phyloP scores from a whole-genome alignment of 1,140 invertebrate species.

The Battus philenor region DNA sequence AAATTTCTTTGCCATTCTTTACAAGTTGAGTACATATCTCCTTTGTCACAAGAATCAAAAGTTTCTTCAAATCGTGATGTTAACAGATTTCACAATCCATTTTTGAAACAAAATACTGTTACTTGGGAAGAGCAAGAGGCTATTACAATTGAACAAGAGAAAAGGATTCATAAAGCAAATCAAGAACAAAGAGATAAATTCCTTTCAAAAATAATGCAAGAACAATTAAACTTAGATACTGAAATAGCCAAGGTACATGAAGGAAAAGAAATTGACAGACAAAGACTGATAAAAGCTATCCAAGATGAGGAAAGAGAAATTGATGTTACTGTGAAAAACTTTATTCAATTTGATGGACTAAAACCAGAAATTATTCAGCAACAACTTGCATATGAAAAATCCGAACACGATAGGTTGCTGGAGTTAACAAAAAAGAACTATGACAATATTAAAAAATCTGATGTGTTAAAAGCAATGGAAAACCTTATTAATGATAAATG shows the following conservation, averaged over 20 bases:
- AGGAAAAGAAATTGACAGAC: constrained; percentile 78
- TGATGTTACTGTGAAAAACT: constrained; percentile 80
- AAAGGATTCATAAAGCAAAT: constrained; percentile 63
- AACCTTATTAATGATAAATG: constrained; percentile 80
- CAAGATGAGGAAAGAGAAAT: constrained; percentile 80
- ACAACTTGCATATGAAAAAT: constrained; percentile 79
- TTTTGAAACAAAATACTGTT: constrained; percentile 40
- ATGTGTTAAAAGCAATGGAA: constrained; percentile 81
- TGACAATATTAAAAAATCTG: constrained; percentile 71
- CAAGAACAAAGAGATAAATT: constrained; percentile 76
- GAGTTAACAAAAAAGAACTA: constrained; percentile 75
- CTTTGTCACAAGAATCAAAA: constrained; percentile 27
- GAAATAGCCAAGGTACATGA: constrained; percentile 82
- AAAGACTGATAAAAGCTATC: constrained; percentile 77
- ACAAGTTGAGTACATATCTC: constrained; percentile 54
- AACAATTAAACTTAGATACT: constrained; percentile 79
- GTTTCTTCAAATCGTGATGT: constrained; percentile 28
- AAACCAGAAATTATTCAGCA: constrained; percentile 78
- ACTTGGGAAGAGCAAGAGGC: constrained; percentile 72
- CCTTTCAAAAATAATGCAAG: constrained; percentile 77
- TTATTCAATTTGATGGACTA: constrained; percentile 77
- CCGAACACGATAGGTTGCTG: constrained; percentile 78
- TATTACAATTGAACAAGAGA: constrained; percentile 59
- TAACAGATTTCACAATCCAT: constrained; percentile 38
- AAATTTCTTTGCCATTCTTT: constrained; percentile 78